Base-by-base conservation (phyloP, 2,113 vertebrate genomes). In the Pollimyrus isidori region DNA sequence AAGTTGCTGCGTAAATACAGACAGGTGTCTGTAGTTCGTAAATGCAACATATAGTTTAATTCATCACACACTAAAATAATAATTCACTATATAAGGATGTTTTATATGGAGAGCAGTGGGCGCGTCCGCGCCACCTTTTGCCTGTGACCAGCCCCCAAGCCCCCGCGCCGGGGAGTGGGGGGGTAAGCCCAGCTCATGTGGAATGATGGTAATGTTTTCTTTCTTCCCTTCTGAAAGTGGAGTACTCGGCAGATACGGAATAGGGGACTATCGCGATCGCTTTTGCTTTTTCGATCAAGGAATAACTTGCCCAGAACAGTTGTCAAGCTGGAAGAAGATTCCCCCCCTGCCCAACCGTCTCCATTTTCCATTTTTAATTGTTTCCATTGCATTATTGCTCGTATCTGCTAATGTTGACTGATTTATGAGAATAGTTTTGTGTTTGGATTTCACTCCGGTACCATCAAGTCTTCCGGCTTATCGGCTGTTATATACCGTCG, bases 271-370 rank as follows among this genome's bases (percentile, higher is more conserved):
- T 30, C 88, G 46, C 48, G 23, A 23, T 76, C 23, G 13, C 46
- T 48, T 88, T 80, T 46, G 69, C 17, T 42, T 30, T 45, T 82
- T 45, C 46, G n/a, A 52, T 88, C 17, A 49, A 69, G 88, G 88
- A 88, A 88, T 82, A 39, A 87, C 62, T 69, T 73, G 56, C 80
- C 46, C 76, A 58, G 80, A 58, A 58, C 80, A 89, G 52, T n/a
- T 30, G 73, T 52, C 58, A 87, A 50, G 50, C 50, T 80, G 30
- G 48, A 46, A 82, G 26, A 26, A 82, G 88, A 52, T 30, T 0
- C 10, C 62, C 62, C 42, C 23, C 19, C 48, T 48, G 15, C 7
- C 82, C 82, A 84, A 21, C 1, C 39, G 19, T 88, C 17, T 80
- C 19, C 45, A 80, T 53, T 73, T 88, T 86, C 49, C 49, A 7